Percentiles rank a stretch among this genome's conserved stretches.
phyloP scores from a whole-genome alignment of 2,113 vertebrate genomes.

The Equus quagga region DNA sequence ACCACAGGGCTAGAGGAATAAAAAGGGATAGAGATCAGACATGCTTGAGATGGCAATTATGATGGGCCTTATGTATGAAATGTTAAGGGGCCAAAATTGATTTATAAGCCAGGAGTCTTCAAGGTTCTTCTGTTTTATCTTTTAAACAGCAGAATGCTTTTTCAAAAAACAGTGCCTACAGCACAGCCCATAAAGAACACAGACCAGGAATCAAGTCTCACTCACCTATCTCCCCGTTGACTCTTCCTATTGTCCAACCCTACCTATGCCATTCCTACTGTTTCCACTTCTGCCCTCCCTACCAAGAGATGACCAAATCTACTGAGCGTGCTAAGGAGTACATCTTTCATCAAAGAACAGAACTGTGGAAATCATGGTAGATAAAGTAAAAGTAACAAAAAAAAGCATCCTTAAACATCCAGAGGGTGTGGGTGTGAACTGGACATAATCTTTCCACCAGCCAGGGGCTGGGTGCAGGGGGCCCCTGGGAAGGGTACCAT shows the following conservation, averaged over 20 bases:
- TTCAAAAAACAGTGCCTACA: neutral
- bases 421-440: neutral
- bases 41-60: neutral
- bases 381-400: neutral
- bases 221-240: neutral
- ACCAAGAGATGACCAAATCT: neutral
- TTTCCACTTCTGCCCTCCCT: neutral
- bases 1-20: neutral
- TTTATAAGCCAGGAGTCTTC: neutral
- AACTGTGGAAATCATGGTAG: neutral
- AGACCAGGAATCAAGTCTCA: neutral
- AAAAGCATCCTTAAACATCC: neutral
- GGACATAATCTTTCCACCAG: neutral
- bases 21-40: neutral
- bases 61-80: neutral
- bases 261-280: neutral
- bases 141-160: neutral
- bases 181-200: neutral
- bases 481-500: neutral
- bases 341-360: neutral
- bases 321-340: neutral
- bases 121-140: neutral
- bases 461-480: neutral
- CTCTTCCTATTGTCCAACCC: neutral
- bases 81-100: neutral